Evolutionary conservation across 2,888 invertebrate species (phyloP), one percentile per base, ranked within the genome.

Genomic region (Stenchaetothrips biformis): DNA sequence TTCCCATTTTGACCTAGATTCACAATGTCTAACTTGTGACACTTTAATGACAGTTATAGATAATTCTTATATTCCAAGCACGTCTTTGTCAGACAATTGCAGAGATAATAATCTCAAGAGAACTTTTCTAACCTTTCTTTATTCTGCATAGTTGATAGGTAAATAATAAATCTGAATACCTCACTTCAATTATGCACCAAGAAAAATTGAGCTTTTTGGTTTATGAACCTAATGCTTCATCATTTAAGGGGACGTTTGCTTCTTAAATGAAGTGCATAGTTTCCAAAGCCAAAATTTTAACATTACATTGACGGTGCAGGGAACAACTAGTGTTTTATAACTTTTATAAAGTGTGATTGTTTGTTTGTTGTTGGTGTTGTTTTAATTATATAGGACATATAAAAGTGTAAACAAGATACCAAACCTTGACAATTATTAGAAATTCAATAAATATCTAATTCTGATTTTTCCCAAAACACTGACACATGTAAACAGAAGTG

Each of bases 241-340:
- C 2, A 21, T 8, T 25, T 8, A 74, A 25, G 67, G 25, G 25
- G 25, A 21, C 11, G 25, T 74, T 11, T 74, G 7, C 25, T 21
- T 25, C 25, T 21, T 25, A 21, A 74, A 74, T 25, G 67, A 4
- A 74, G 21, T 74, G 67, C 67, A 37, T 37, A 37, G 37, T 37
- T 37, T 37, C 37, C 37, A 74, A 74, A 25, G 67, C 37, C n/a
- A 74, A 21, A 21, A 2, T 21, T 74, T 21, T 25, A 74, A 25
- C 25, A 21, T 74, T 21, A 74, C 67, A 25, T 25, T 74, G 67
- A 74, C 67, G 67, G 67, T 74, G 67, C 67, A 9, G 67, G 67
- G 67, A 74, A 74, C 67, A 74, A 74, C 21, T 74, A 74, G 25
- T 21, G 67, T 74, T 74, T 74, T 74, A 11, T 74, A 74, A 74